These are phyloP conservation scores for Physella acuta DNA, from an alignment of 1,140 invertebrate species.

Conservation along the genomic window DNA sequence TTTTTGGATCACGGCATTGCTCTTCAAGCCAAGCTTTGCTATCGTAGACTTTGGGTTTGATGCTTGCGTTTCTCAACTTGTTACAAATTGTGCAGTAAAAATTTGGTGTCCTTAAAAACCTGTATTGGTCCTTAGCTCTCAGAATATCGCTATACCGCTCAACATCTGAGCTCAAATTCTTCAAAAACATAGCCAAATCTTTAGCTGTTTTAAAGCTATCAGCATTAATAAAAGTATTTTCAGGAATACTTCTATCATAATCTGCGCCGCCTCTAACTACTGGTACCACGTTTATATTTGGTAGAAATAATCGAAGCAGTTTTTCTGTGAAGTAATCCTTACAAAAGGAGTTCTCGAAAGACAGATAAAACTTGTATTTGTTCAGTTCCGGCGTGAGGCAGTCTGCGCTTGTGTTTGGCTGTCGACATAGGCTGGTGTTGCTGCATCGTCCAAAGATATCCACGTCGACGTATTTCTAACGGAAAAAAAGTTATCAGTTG, in stretches of 20 bases:
- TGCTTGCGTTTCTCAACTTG: too few species aligned
- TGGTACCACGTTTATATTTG: slow-evolving; percentile 12
- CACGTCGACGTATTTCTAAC: slow-evolving; percentile 67
- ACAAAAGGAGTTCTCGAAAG: slow-evolving; percentile 22
- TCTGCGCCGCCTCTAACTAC: slow-evolving; percentile 14
- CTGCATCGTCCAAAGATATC: slow-evolving; percentile 75
- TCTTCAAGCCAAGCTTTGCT: too few species aligned
- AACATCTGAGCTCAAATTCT: slow-evolving; percentile 11
- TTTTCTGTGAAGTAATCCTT: slow-evolving; percentile 24
- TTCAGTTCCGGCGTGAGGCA: slow-evolving; percentile 58
- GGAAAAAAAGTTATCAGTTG: too few species aligned
- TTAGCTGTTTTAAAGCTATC: slow-evolving; percentile 8
- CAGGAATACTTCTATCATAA: slow-evolving; percentile 14
- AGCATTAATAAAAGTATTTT: slow-evolving; percentile 7
- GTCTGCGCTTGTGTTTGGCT: too few species aligned
- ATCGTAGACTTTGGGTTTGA: too few species aligned
- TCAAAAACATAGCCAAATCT: slow-evolving; percentile 14
- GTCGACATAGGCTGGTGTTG: too few species aligned
- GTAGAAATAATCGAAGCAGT: not conserved
- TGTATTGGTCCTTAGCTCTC: slow-evolving; percentile 15
- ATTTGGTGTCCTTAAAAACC: too few species aligned
- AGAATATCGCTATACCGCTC: slow-evolving; percentile 13
- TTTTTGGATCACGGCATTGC: too few species aligned
- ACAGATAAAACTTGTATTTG: slow-evolving; percentile 22
- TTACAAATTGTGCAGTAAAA: too few species aligned